Conservation (phyloP, 1,140 invertebrate species). For the Hyposmocoma kahamanoa region DNA sequence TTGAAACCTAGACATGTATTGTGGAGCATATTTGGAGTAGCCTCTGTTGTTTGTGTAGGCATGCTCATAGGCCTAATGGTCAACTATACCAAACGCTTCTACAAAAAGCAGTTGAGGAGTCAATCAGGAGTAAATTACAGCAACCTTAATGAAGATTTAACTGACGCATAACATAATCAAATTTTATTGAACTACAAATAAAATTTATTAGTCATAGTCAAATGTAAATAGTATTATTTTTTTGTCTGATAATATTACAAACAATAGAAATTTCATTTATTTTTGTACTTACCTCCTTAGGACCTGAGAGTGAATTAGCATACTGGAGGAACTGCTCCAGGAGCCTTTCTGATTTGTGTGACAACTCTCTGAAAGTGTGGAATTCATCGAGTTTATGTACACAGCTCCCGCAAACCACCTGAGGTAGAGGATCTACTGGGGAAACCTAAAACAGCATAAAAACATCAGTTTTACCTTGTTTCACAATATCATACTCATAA, state of each 20-base stretch:
- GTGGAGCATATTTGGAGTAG: slow-evolving; percentile 60
- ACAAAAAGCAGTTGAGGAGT: slow-evolving; percentile 41
- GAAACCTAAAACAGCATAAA: slow-evolving; percentile 68
- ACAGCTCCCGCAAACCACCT: slow-evolving; percentile 75
- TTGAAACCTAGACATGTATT: slow-evolving; percentile 56
- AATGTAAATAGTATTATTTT: not conserved
- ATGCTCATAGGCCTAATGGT: slow-evolving; percentile 51
- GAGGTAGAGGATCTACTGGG: slow-evolving; percentile 73
- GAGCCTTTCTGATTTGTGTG: slow-evolving; percentile 74
- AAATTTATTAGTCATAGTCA: not conserved
- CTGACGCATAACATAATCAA: slow-evolving; percentile 36
- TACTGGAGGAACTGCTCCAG: slow-evolving; percentile 75
- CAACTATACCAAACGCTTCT: slow-evolving; percentile 43
- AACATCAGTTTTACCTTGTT: slow-evolving; percentile 19
- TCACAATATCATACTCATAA: slow-evolving; percentile 38
- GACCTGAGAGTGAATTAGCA: slow-evolving; percentile 71
- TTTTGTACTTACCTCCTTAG: slow-evolving; percentile 67
- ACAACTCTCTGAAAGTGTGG: slow-evolving; percentile 74
- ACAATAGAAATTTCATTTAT: slow-evolving; percentile 6
- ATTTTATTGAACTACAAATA: slow-evolving; percentile 10
- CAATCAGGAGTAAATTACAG: slow-evolving; percentile 55
- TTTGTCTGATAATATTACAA: not conserved
- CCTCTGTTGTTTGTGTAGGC: slow-evolving; percentile 43
- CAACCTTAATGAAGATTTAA: slow-evolving; percentile 47
- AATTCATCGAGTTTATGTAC: slow-evolving; percentile 75